Percentiles rank a stretch among this genome's conserved stretches.
Evolutionary conservation across 2,113 vertebrate species (phyloP).

Genomic region (Alexandromys fortis): DNA sequence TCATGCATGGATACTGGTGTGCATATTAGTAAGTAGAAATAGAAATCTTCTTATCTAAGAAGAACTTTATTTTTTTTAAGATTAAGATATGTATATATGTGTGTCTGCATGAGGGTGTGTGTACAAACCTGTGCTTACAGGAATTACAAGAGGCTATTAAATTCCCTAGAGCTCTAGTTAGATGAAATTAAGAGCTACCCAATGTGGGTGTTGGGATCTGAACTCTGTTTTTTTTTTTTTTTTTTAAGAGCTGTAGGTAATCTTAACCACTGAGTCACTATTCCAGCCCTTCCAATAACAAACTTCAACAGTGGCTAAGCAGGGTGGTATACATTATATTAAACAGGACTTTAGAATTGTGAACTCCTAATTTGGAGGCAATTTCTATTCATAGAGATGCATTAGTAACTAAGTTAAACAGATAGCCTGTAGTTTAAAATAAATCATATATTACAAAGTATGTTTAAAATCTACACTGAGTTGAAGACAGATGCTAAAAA

Average conservation of each 20-base stretch:
- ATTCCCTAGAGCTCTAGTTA: neutral
- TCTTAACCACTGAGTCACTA: neutral
- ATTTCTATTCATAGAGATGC: constrained; percentile 25
- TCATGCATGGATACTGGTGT: neutral
- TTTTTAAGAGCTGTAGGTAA: neutral
- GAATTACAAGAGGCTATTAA: neutral
- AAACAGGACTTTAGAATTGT: neutral
- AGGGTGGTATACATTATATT: neutral
- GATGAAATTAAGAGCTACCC: neutral
- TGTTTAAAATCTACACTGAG: constrained; percentile 37
- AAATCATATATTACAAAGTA: neutral
- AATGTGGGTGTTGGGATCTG: neutral
- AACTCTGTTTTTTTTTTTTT: neutral
- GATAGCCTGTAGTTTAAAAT: constrained; percentile 53
- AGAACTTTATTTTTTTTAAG: neutral
- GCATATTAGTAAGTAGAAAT: neutral
- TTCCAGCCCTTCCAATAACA: neutral
- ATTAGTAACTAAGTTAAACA: constrained; percentile 47
- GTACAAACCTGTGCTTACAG: neutral
- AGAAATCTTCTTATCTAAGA: neutral
- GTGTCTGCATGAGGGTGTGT: neutral
- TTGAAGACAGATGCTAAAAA: neutral
- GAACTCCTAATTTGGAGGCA: neutral
- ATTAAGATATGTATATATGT: too few species aligned
- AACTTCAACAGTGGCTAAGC: neutral